Evolutionary conservation across 2,888 invertebrate species (phyloP).

Genomic region (Himalopsyche tibetana): DNA sequence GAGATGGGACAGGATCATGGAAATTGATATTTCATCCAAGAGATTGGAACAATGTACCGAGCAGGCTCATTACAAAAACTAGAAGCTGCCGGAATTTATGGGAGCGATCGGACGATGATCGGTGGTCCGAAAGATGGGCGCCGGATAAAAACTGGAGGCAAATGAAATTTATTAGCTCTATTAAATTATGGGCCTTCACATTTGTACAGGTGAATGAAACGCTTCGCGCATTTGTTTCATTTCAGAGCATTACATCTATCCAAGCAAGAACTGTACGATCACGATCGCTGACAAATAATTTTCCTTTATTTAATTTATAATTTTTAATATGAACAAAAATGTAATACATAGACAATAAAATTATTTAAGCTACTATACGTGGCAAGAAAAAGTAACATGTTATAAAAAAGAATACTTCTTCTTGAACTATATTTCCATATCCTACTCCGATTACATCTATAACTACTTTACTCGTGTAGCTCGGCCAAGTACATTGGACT

Average conservation of each 20-base stretch:
- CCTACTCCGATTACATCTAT: no score
- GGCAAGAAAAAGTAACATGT: no score
- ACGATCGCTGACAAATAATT: not conserved
- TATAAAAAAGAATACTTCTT: no score
- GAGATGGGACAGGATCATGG: conserved; percentile 50
- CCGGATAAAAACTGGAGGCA: conserved; percentile 54
- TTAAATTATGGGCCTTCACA: conserved; percentile 55
- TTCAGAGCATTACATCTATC: conserved; percentile 28
- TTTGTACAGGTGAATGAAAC: conserved; percentile 54
- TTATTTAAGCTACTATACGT: no score
- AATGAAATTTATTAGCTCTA: conserved; percentile 61
- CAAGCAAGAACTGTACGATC: not conserved
- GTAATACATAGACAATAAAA: no score
- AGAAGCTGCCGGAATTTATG: conserved; percentile 63
- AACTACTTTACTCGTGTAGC: no score
- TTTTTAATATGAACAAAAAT: not conserved
- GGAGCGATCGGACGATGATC: conserved; percentile 59
- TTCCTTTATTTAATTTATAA: not conserved
- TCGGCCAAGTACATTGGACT: no score
- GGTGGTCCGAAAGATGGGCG: conserved; percentile 60
- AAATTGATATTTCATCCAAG: conserved; percentile 64
- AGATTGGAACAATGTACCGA: not conserved
- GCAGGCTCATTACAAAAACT: conserved; percentile 58
- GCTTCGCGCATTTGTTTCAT: conserved; percentile 39
- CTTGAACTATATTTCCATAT: no score